These are phyloP conservation scores for Tinea trinotella DNA, from an alignment of 2,888 invertebrate species.

Conservation along the genomic window DNA sequence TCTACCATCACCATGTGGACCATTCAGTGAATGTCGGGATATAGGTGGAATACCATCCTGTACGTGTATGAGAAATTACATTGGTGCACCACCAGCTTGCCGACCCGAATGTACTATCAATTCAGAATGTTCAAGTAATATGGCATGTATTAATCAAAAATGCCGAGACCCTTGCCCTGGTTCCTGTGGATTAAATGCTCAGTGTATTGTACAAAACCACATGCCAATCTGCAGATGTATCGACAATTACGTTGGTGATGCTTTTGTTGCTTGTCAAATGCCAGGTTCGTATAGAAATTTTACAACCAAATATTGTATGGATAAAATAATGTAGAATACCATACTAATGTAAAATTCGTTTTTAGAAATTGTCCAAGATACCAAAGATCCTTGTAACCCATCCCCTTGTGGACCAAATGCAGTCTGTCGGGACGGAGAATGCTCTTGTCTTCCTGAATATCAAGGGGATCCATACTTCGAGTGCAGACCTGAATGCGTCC, in stretches of 20 bases:
- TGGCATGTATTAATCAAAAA: constrained; percentile 83
- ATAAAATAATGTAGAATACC: constrained; percentile 1
- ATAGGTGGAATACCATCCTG: constrained; percentile 75
- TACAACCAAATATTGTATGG: neutral
- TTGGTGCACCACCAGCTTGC: constrained; percentile 80
- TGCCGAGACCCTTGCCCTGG: constrained; percentile 88
- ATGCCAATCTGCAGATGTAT: constrained; percentile 82
- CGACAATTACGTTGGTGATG: constrained; percentile 80
- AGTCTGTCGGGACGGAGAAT: constrained; percentile 70
- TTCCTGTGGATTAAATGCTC: constrained; percentile 78
- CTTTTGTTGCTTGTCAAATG: constrained; percentile 75
- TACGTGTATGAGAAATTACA: constrained; percentile 75
- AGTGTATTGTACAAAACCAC: constrained; percentile 78
- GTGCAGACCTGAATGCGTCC: constrained; percentile 79
- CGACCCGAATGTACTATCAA: constrained; percentile 80
- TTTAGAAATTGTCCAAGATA: constrained; percentile 41
- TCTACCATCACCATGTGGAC: constrained; percentile 77
- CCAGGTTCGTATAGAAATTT: constrained; percentile 53
- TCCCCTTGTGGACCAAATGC: constrained; percentile 78
- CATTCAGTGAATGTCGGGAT: constrained; percentile 76
- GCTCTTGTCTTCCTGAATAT: constrained; percentile 75
- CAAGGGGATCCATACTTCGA: constrained; percentile 78
- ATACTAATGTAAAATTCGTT: constrained; percentile 21
- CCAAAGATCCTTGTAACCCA: constrained; percentile 73
- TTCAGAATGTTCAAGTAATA: constrained; percentile 81